Percentiles rank a stretch among this genome's conserved stretches.
Conservation (phyloP, 2,113 vertebrate genomes). For the Brienomyrus longianalis region DNA sequence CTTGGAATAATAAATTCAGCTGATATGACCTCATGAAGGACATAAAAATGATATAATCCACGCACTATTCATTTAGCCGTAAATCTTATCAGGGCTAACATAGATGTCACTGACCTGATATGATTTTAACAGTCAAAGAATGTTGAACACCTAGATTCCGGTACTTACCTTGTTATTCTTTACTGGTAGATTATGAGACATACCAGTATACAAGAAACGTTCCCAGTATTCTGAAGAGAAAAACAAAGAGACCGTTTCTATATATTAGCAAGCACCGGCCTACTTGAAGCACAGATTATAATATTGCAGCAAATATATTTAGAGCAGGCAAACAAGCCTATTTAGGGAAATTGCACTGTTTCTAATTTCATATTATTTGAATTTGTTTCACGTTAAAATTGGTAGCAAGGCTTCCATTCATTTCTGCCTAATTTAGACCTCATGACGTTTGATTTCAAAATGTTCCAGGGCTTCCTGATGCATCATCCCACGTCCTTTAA, state of each 20-base stretch:
- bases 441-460: neutral
- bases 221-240: neutral
- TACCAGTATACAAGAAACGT: neutral
- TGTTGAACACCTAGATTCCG: neutral
- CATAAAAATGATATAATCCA: neutral
- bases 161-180: neutral
- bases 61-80: conserved; percentile 1
- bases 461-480: neutral
- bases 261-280: neutral
- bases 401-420: neutral
- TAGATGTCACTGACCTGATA: neutral
- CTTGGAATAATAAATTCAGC: neutral
- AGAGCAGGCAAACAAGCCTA: neutral
- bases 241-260: neutral
- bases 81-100: conserved; percentile 11
- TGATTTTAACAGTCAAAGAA: neutral
- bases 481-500: neutral
- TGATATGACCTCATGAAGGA: conserved; percentile 10
- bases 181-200: neutral
- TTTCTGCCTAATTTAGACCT: neutral
- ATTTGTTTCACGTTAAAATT: neutral
- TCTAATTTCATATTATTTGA: neutral
- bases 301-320: neutral
- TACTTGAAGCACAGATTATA: neutral
- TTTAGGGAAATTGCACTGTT: neutral